phyloP scores from a whole-genome alignment of 1,140 invertebrate species.

The Sminthurinus signatus region DNA sequence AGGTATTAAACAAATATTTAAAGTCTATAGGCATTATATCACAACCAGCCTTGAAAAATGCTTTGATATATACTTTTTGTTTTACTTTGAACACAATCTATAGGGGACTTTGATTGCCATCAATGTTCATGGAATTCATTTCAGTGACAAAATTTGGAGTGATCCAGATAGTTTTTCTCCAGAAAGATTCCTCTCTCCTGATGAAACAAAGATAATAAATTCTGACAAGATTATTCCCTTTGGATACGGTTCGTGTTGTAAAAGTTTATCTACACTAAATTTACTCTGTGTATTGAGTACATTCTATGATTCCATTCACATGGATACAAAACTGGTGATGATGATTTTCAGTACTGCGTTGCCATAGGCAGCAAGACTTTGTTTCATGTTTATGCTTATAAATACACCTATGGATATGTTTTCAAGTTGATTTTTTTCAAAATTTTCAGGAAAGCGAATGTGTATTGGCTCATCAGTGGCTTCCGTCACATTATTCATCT shows the following conservation, averaged over 20 bases:
- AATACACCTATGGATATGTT: not conserved
- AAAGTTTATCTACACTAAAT: not conserved
- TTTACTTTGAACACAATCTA: not conserved
- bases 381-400: not conserved
- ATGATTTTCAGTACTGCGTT: not conserved
- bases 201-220: not conserved
- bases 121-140: slow-evolving; percentile 4
- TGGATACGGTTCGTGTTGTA: not conserved
- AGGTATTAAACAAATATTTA: too few relatives aligned
- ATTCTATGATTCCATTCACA: not conserved
- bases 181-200: not conserved
- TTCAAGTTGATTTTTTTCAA: not conserved
- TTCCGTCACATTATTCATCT: not conserved
- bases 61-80: too few relatives aligned
- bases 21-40: too few relatives aligned
- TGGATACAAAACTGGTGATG: not conserved
- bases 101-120: slow-evolving; percentile 1
- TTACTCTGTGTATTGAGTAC: not conserved
- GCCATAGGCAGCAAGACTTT: not conserved
- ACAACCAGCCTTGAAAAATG: too few relatives aligned
- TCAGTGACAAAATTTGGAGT: not conserved
- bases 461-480: not conserved
- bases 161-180: slow-evolving; percentile 1
- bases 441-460: not conserved
- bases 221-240: slow-evolving; percentile 10